Base-by-base conservation (phyloP, 2,113 vertebrate genomes). In the Megaceryle maxima region DNA sequence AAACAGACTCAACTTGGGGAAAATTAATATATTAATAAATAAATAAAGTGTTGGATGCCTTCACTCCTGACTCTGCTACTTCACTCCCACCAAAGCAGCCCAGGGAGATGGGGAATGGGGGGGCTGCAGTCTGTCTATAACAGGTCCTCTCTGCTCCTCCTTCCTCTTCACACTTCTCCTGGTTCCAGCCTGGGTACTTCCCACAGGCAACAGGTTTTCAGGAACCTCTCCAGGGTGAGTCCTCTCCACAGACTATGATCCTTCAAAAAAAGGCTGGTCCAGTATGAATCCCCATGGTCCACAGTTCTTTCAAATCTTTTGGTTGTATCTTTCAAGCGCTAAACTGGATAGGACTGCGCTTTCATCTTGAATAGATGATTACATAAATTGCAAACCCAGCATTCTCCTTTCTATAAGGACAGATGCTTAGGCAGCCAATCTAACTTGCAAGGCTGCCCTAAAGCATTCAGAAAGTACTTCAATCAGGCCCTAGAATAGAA, bases 281-380 rank as follows among this genome's bases (percentile, higher is more conserved):
- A 50, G 15, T 17, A 26, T 41, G 6, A 16, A 2, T 51, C 8
- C 6, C 16, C 9, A 14, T 1, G 0, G 6, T 8, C 29, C 3
- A 3, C 11, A n/a, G 29, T 53, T 87, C 29, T 22, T 72, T 39
- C 9, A 72, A 46, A 62, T 16, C 5, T 55, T 85, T 59, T 22
- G 48, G 44, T 28, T 13, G 2, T 31, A 26, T 64, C 16, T 80
- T 91, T 67, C 39, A 81, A 69, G 11, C 7, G 11, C 25, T 51
- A 51, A 51, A 51, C 50, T 69, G 11, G 11, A 31, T 37, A 33
- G 17, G 22, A 37, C 8, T 48, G 10, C 24, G 4, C 16, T 70
- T 66, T 75, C n/a, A 67, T 70, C 46, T 88, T 6, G 2, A 74
- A 50, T 2, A 73, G 6, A 3, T 53, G 13, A 43, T 64, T 39